Evolutionary conservation across 2,113 vertebrate species (phyloP), one percentile per base, ranked within the genome.

Genomic region (Stegastes partitus): DNA sequence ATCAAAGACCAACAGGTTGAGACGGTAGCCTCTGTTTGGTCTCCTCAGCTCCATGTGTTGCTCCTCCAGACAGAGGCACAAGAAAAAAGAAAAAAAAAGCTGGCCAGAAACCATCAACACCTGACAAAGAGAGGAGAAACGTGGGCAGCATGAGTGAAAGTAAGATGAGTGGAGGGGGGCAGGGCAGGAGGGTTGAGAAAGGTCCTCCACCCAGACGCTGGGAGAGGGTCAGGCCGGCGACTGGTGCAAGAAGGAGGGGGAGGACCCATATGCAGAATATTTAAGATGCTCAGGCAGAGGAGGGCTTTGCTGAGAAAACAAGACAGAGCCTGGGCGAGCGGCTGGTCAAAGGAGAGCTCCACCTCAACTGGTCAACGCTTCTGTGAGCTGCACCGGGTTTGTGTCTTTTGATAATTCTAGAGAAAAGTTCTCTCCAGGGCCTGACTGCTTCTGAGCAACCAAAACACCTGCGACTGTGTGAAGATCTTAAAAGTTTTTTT

Each of bases 271-370:
- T 87, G 91, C 86, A 93, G 93, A 83, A 93, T 97, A 99, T 97
- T 97, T 98, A 99, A 98, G 96, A 95, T 96, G 96, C 93, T 88
- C 87, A 90, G 88, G 34, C 83, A 90, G 85, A 91, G 62, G 85
- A 89, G 91, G 87, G 73, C 87, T 91, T 92, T 91, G 77, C 65
- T 31, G 70, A 86, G 76, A 88, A 90, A 86, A 87, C 84, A 73
- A 57, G 72, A 90, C 10, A 73, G 83, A 88, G 87, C 74, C 90
- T 67, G n/a, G 22, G 88, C 80, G 88, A 88, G 89, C 82, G 53
- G 49, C 68, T 75, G 89, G 84, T 39, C 68, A 70, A 58, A 80
- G 64, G 58, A 75, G 22, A 87, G 64, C 55, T 83, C 79, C 85
- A 87, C 67, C 65, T 83, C 50, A 44, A 68, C 62, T 61, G 64